Conservation (phyloP, 1,140 invertebrate genomes). For the Ostrea edulis region DNA sequence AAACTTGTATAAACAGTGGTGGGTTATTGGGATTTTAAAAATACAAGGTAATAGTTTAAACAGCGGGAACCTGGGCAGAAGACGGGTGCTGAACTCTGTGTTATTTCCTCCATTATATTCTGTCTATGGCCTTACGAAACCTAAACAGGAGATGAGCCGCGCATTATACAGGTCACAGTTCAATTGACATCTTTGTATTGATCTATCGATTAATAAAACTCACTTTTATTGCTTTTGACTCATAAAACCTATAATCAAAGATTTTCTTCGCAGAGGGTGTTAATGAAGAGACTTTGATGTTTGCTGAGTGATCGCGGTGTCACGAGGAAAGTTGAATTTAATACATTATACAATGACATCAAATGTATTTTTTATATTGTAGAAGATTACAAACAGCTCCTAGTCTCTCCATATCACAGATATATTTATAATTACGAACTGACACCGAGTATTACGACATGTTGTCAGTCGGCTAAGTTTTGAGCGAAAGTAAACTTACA, state of each 20-base stretch:
- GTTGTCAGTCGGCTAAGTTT: not conserved
- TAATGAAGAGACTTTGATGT: constrained; percentile 5
- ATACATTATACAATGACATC: constrained; percentile 33
- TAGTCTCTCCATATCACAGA: not conserved
- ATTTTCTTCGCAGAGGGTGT: not conserved
- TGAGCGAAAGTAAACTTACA: not conserved
- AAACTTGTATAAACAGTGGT: constrained; percentile 2
- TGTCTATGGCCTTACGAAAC: not conserved
- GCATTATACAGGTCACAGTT: not conserved
- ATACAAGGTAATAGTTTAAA: not conserved
- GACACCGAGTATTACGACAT: not conserved
- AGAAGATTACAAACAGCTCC: not conserved
- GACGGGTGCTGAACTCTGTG: not conserved
- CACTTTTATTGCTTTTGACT: constrained; percentile 37
- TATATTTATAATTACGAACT: not conserved
- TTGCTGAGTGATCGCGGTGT: not conserved
- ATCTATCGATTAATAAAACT: constrained; percentile 38
- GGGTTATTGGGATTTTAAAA: not conserved
- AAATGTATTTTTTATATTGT: not conserved
- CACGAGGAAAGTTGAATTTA: not conserved
- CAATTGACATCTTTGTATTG: constrained; percentile 26
- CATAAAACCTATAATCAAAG: constrained; percentile 22
- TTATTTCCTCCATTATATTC: constrained; percentile 22
- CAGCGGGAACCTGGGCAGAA: not conserved
- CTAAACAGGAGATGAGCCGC: not conserved